phyloP scores from a whole-genome alignment of 2,797 vertebrate genomes.

The Neopelma chrysocephalum region DNA sequence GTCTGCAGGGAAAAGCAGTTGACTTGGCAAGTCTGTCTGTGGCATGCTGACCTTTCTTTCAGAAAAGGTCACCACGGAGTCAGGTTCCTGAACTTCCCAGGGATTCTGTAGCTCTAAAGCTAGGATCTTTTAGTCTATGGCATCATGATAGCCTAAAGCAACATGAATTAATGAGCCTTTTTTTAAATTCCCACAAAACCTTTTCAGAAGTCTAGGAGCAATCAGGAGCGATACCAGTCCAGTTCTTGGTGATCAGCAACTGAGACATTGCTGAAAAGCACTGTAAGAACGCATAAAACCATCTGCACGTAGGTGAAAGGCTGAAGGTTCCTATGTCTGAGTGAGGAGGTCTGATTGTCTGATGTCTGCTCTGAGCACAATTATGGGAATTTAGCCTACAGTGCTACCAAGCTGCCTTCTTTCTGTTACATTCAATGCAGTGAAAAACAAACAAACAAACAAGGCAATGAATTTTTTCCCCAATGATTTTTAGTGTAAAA shows the following conservation, averaged over 20 bases:
- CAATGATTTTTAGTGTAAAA: neutral
- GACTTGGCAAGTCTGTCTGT: conserved; percentile 38
- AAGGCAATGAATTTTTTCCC: neutral
- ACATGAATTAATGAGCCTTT: neutral
- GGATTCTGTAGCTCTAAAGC: conserved; percentile 20
- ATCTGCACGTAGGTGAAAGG: neutral
- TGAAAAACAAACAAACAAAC: neutral
- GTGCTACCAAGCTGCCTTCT: neutral
- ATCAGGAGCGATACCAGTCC: neutral
- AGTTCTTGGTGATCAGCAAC: neutral
- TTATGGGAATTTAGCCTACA: neutral
- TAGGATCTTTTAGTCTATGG: neutral
- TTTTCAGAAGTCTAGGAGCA: neutral
- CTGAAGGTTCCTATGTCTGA: neutral
- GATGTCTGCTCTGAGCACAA: neutral
- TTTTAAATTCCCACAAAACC: neutral
- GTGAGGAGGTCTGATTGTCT: neutral
- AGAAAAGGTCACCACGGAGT: neutral
- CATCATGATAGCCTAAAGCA: neutral
- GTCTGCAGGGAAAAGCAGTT: conserved; percentile 37
- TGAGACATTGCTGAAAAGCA: neutral
- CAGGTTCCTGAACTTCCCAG: conserved; percentile 36
- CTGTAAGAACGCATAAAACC: neutral
- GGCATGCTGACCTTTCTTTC: conserved; percentile 39
- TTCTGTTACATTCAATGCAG: neutral